Evolutionary conservation across 1,140 invertebrate species (phyloP).

Genomic region (Drosophila sp.): DNA sequence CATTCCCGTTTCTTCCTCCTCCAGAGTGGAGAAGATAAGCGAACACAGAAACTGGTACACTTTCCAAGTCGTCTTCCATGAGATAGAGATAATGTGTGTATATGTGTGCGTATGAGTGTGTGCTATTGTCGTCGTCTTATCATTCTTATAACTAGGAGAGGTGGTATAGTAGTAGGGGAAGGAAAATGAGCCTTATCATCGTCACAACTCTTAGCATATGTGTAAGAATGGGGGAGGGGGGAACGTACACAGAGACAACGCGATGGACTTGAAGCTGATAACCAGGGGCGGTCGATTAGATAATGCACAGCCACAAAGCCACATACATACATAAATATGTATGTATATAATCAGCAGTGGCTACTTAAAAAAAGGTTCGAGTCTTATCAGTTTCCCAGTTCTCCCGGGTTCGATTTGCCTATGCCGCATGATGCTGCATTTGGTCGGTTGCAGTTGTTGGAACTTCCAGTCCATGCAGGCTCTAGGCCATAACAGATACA

Average conservation of each 20-base stretch:
- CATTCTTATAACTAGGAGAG: background rate
- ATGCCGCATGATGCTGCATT: conserved; percentile 16
- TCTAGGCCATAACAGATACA: conserved; percentile 27
- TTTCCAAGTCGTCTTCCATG: conserved; percentile 20
- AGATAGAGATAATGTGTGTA: conserved; percentile 11
- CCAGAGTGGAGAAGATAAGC: conserved; percentile 29
- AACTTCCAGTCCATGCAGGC: conserved; percentile 23
- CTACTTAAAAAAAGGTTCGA: background rate
- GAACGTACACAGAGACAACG: conserved; percentile 5
- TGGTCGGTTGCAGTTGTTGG: conserved; percentile 15
- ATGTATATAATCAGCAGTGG: background rate
- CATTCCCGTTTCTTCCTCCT: background rate
- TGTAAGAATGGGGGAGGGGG: background rate
- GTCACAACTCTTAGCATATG: background rate
- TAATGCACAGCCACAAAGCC: background rate
- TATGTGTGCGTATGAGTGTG: background rate
- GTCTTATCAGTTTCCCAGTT: conserved; percentile 12
- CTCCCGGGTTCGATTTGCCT: background rate
- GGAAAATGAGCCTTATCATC: conserved; percentile 3
- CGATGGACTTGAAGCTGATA: conserved; percentile 14
- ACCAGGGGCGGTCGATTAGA: conserved; percentile 19
- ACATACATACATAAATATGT: background rate
- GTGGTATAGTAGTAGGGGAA: background rate
- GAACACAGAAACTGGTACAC: conserved; percentile 44
- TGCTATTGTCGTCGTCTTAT: conserved; percentile 20